Evolutionary conservation across 2,888 invertebrate species (phyloP).

Genomic region (Tetragonisca angustula): DNA sequence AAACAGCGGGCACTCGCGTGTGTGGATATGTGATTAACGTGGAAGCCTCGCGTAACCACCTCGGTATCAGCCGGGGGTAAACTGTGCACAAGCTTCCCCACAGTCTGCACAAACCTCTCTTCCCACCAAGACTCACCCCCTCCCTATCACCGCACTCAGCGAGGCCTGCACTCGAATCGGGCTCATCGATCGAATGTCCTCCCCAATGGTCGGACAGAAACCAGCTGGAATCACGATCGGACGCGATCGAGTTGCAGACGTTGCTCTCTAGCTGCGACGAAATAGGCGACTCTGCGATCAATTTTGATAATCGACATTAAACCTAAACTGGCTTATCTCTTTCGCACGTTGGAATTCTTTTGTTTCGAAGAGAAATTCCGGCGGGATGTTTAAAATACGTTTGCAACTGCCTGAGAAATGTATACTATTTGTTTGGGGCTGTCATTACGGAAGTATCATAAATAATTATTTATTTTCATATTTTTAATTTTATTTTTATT

Average conservation of each 20-base stretch:
- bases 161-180: constrained; percentile 54
- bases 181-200: constrained; percentile 75
- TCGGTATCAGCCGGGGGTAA: constrained; percentile 71
- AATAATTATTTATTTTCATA: too few relatives aligned
- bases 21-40: constrained; percentile 81
- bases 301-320: too few relatives aligned
- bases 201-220: constrained; percentile 24
- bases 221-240: constrained; percentile 41
- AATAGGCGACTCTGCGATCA: background rate
- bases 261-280: background rate
- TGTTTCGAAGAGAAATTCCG: too few relatives aligned
- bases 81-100: constrained; percentile 51
- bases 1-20: constrained; percentile 76
- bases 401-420: too few relatives aligned
- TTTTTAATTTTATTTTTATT: too few relatives aligned
- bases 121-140: constrained; percentile 60
- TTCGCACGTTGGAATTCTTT: too few relatives aligned
- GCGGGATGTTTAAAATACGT: too few relatives aligned
- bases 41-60: constrained; percentile 76
- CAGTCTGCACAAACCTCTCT: constrained; percentile 58
- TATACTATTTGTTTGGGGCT: too few relatives aligned
- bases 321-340: too few relatives aligned
- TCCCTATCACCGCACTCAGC: constrained; percentile 6
- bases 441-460: too few relatives aligned
- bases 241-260: constrained; percentile 27